Conservation (phyloP, 2,888 invertebrate genomes). For the Hololepta plana region DNA sequence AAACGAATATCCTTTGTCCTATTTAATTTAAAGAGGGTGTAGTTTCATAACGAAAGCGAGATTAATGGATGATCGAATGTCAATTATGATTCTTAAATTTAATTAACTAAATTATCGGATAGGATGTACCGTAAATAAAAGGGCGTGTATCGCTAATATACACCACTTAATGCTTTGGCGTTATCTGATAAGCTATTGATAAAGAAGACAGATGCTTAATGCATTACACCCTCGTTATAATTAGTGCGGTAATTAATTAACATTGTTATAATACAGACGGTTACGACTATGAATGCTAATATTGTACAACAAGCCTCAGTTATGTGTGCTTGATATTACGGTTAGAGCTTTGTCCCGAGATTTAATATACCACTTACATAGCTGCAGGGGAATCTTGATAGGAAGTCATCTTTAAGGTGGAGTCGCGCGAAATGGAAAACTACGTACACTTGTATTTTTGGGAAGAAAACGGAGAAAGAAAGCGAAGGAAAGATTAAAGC, state of each 20-base stretch:
- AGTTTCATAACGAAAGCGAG: too few relatives aligned
- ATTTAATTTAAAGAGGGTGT: too few relatives aligned
- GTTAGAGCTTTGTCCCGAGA: conserved; percentile 13
- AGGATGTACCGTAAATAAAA: too few relatives aligned
- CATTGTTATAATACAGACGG: conserved; percentile 25
- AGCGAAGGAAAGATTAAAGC: too few relatives aligned
- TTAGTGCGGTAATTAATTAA: conserved; percentile 25
- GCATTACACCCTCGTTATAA: conserved; percentile 20
- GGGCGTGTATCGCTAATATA: too few relatives aligned
- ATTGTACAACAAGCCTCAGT: conserved; percentile 18
- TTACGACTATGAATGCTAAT: conserved; percentile 25
- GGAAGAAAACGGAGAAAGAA: too few relatives aligned
- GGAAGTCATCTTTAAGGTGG: conserved; percentile 3
- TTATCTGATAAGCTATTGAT: conserved; percentile 13
- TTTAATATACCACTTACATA: conserved; percentile 17
- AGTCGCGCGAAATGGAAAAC: too few relatives aligned
- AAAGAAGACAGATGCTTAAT: conserved; percentile 19
- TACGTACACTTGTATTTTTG: too few relatives aligned
- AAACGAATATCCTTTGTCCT: too few relatives aligned
- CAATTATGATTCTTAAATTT: too few relatives aligned
- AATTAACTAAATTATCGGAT: too few relatives aligned
- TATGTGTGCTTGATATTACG: conserved; percentile 14
- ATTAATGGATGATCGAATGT: too few relatives aligned
- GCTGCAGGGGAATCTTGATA: conserved; percentile 9
- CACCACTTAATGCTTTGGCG: conserved; percentile 9